Evolutionary conservation across 2,797 vertebrate genomes (phyloP).

Genomic region (Cacajao melanocephalus): DNA sequence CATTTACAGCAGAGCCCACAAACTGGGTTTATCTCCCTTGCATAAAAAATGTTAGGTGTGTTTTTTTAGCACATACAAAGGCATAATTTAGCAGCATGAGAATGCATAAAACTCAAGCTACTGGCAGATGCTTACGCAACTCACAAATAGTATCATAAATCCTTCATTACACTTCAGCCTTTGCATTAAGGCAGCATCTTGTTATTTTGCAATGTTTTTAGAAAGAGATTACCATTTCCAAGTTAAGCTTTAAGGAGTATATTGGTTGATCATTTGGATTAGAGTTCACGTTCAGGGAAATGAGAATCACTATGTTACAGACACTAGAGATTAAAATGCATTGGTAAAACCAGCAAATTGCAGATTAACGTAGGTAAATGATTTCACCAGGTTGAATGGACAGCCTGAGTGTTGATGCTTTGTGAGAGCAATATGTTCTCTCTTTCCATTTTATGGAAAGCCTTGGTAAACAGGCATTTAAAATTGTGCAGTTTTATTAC

Average conservation of each 20-base stretch:
- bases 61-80: background rate
- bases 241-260: constrained; percentile 68
- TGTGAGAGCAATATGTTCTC: background rate
- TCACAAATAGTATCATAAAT: constrained; percentile 58
- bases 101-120: background rate
- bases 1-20: background rate
- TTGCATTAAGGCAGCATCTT: constrained; percentile 31
- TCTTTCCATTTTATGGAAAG: background rate
- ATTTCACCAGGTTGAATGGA: background rate
- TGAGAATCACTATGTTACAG: constrained; percentile 51
- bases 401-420: background rate
- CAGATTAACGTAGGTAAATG: background rate
- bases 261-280: constrained; percentile 47
- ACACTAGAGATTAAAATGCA: constrained; percentile 30
- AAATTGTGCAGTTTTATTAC: background rate
- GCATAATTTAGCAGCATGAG: constrained; percentile 28
- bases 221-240: constrained; percentile 74
- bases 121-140: constrained; percentile 28
- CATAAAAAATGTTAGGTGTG: constrained; percentile 35
- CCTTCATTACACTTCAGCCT: constrained; percentile 62
- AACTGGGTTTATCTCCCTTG: constrained; percentile 28
- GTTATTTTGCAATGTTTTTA: constrained; percentile 69
- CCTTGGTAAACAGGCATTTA: background rate
- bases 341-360: constrained; percentile 43
- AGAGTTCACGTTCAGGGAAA: constrained; percentile 50